Evolutionary conservation across 2,113 vertebrate species (phyloP).

Genomic region (Lutjanus erythropterus): DNA sequence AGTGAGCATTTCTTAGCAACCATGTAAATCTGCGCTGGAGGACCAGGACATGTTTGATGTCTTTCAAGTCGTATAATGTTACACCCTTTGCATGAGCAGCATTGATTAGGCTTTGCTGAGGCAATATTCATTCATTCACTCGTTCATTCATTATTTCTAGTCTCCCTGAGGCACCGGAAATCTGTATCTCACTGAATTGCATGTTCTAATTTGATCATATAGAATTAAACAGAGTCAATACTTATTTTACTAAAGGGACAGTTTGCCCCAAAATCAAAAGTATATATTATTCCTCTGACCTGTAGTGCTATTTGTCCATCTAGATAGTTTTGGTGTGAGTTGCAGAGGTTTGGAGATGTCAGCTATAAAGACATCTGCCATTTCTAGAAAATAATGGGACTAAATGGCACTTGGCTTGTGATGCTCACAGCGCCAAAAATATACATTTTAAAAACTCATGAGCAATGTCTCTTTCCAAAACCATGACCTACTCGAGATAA

Average conservation of each 20-base stretch:
- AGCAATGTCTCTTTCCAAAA: too few relatives aligned
- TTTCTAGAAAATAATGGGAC: too few relatives aligned
- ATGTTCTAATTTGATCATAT: background rate
- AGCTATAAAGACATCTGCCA: too few relatives aligned
- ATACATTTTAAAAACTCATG: too few relatives aligned
- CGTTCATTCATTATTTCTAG: slow-evolving; percentile 4
- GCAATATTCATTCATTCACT: slow-evolving; percentile 12
- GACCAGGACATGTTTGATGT: slow-evolving; percentile 62
- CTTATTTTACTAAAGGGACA: background rate
- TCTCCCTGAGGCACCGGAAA: background rate
- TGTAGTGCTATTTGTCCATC: too few relatives aligned
- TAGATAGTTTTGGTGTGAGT: too few relatives aligned
- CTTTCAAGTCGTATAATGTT: slow-evolving; percentile 35
- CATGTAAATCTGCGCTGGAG: slow-evolving; percentile 63
- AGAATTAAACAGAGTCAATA: slow-evolving; percentile 2
- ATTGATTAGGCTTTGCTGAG: slow-evolving; percentile 12
- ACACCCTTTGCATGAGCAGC: background rate
- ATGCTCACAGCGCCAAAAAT: too few relatives aligned
- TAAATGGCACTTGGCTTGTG: too few relatives aligned
- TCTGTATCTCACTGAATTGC: background rate
- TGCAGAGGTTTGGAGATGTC: too few relatives aligned
- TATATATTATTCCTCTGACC: too few relatives aligned
- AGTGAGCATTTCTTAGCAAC: slow-evolving; percentile 67
- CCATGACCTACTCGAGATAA: too few relatives aligned
- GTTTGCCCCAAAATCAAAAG: too few relatives aligned